These are phyloP conservation scores for Actinia equina DNA, from an alignment of 64 coral and sea anemone genomes.

Conservation along the genomic window DNA sequence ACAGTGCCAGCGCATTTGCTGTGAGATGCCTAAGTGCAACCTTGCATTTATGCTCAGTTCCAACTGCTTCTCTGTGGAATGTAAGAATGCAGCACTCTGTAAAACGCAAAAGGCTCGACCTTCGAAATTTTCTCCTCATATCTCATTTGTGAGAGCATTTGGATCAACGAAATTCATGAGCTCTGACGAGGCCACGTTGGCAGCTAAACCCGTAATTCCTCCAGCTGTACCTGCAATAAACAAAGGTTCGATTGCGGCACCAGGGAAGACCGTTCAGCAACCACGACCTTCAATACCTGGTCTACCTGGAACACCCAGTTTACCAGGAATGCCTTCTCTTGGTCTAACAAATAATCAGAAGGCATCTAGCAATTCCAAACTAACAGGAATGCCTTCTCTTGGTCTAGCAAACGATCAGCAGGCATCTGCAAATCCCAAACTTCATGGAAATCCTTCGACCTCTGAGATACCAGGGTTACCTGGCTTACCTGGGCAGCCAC, in stretches of 20 bases:
- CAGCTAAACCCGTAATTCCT: background rate
- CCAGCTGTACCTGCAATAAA: background rate
- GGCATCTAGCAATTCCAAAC: constrained; percentile 12
- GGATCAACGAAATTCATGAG: constrained; percentile 57
- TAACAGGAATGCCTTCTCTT: background rate
- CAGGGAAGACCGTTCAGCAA: background rate
- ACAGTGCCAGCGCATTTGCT: constrained; percentile 88
- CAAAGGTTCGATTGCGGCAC: background rate
- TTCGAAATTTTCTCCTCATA: constrained; percentile 65
- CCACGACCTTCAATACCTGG: constrained; percentile 8
- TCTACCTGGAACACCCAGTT: background rate
- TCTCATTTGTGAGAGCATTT: constrained; percentile 78
- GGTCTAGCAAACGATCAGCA: constrained; percentile 30
- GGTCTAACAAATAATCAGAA: constrained; percentile 25
- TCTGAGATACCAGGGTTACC: background rate
- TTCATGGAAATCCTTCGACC: background rate
- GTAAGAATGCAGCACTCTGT: constrained; percentile 74
- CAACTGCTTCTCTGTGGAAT: constrained; percentile 94
- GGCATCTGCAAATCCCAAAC: constrained; percentile 2
- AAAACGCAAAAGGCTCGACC: constrained; percentile 70
- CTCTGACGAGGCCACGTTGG: background rate
- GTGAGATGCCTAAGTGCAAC: constrained; percentile 92
- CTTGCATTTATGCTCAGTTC: constrained; percentile 87
- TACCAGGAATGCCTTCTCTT: background rate
- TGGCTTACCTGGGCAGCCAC: background rate